Base-by-base conservation (phyloP, 1,140 invertebrate genomes). In the Lethrus apterus region DNA sequence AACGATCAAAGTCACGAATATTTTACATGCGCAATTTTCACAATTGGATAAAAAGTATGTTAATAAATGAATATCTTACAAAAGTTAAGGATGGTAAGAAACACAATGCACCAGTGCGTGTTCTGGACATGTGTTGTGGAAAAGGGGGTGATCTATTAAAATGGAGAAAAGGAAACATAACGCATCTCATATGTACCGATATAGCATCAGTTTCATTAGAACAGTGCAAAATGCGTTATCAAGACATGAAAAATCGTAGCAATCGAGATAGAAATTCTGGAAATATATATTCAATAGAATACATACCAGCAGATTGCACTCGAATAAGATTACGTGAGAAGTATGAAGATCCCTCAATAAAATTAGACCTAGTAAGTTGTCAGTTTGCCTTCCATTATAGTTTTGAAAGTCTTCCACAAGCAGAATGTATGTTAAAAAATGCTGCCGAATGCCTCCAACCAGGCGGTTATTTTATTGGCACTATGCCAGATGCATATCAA, bases 331-430 rank as follows among this genome's bases (percentile, higher is more conserved):
- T 95, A 1, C 76, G 81, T 41, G 78, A 76, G 54, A 73, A 74
- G 47, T 91, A 83, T 58, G 72, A 75, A 53, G 81, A 91, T 67
- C 76, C 81, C 3, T 80, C 81, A 24, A 77, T 84, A 10, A 74
- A 80, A 57, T 77, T 99, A 60, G 89, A 99, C 68, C 56, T 99
- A 3, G 87, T 92, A 0, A 96, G 90, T 58, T 96, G 93, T 66
- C 97, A 99, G 69, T 99, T 99, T 79, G 87, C 93, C 14, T 87
- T 99, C 58, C 89, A 93, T 68, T 99, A 98, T 58, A 86, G 86
- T 59, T 99, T 99, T 75, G 93, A 98, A 68, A 88, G 85, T 41
- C 68, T 93, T 44, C 62, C 71, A n/a, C 93, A 97, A 72, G 93
- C 92, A 1, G 80, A 93, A 62, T 81, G 81, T 59, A 95, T 98